Conservation (phyloP, 2,113 vertebrate species). For the Sciurus niger region DNA sequence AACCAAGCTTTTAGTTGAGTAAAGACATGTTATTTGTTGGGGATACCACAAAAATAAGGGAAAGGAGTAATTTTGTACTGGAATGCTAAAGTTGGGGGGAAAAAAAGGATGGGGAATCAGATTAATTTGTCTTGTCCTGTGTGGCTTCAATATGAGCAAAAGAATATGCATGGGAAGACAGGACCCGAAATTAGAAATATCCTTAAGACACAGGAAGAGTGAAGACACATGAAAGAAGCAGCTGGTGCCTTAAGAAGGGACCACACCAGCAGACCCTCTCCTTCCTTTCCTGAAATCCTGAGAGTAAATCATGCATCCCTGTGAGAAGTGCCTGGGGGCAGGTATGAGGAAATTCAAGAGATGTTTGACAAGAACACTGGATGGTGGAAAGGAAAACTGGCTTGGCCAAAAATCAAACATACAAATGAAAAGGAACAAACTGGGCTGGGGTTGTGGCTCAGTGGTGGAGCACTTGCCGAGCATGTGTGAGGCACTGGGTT, state of each 20-base stretch:
- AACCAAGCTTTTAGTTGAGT: constrained; percentile 37
- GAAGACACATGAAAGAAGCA: too few species aligned
- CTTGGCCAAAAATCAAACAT: not conserved
- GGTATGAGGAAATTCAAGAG: not conserved
- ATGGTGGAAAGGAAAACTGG: not conserved
- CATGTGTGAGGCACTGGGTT: too few species aligned
- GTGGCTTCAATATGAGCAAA: not conserved
- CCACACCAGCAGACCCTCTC: not conserved
- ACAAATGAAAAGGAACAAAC: not conserved
- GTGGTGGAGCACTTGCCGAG: too few species aligned
- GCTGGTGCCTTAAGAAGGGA: not conserved
- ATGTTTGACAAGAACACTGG: not conserved
- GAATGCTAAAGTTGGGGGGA: not conserved
- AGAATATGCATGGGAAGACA: not conserved
- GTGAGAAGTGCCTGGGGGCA: not conserved
- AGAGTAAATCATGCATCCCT: not conserved
- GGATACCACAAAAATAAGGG: not conserved
- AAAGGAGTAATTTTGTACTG: not conserved
- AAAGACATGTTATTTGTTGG: not conserved
- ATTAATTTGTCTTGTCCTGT: not conserved
- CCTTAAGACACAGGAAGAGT: not conserved
- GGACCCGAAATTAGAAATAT: not conserved
- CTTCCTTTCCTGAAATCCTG: not conserved
- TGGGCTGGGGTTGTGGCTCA: too few species aligned
- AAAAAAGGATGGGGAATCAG: not conserved